These are phyloP conservation scores for Brachionus koreanus DNA, from an alignment of 1,140 invertebrate species.

Conservation along the genomic window DNA sequence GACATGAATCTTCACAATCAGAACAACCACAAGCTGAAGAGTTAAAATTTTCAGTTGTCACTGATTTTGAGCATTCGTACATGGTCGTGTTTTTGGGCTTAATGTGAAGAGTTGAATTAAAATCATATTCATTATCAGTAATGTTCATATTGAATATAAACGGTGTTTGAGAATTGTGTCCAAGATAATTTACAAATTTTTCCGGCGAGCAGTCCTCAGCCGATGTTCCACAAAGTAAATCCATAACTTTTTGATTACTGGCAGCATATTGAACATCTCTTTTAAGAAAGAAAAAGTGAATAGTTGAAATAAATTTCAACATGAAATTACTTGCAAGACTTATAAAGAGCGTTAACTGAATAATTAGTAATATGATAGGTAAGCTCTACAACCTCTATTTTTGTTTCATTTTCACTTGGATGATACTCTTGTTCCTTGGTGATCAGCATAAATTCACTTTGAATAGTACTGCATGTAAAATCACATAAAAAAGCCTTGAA, in stretches of 20 bases:
- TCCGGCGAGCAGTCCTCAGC: not conserved
- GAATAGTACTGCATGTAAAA: slow-evolving; percentile 26
- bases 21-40: slow-evolving; percentile 28
- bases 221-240: slow-evolving; percentile 41
- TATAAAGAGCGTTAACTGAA: slow-evolving; percentile 4
- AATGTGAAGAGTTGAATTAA: slow-evolving; percentile 17
- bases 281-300: not conserved
- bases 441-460: slow-evolving; percentile 21
- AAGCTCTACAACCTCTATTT: not conserved
- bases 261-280: slow-evolving; percentile 42
- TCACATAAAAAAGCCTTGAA: slow-evolving; percentile 40
- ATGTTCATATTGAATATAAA: slow-evolving; percentile 32
- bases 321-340: slow-evolving; percentile 31
- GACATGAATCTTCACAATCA: slow-evolving; percentile 42
- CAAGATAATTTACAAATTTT: slow-evolving; percentile 23
- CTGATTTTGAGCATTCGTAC: not conserved
- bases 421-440: not conserved
- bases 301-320: not conserved
- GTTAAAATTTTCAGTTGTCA: not conserved
- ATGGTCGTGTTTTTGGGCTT: slow-evolving; percentile 9
- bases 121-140: not conserved
- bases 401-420: not conserved
- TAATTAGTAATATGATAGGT: slow-evolving; percentile 7
- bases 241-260: slow-evolving; percentile 40
- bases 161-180: slow-evolving; percentile 33